phyloP scores from a whole-genome alignment of 2,797 vertebrate genomes.

The Chrysocyon brachyurus region DNA sequence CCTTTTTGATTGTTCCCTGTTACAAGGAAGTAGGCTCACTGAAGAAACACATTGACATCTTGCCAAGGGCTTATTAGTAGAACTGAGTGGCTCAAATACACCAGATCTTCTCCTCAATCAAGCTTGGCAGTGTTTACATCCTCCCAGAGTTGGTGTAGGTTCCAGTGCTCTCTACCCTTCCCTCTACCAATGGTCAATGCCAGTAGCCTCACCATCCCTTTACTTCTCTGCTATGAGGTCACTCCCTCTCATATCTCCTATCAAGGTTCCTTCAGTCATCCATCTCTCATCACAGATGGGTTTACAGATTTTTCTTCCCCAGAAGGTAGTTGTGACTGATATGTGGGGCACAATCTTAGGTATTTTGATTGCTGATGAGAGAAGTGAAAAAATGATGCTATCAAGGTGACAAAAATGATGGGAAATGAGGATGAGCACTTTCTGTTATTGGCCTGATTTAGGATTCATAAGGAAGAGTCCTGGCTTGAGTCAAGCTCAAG shows the following conservation, averaged over 20 bases:
- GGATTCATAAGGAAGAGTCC: not conserved
- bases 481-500: not conserved
- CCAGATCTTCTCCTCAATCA: not conserved
- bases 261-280: not conserved
- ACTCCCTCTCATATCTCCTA: not conserved
- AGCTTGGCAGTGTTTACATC: rapidly evolving
- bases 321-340: not conserved
- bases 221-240: not conserved
- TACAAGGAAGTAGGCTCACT: not conserved
- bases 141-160: not conserved
- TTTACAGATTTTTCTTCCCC: not conserved
- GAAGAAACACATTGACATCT: not conserved
- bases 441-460: not conserved
- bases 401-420: not conserved
- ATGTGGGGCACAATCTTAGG: not conserved
- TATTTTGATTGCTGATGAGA: not conserved
- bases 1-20: not conserved
- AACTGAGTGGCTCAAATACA: not conserved
- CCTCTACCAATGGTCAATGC: too few species aligned
- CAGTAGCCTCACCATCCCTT: not conserved
- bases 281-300: not conserved
- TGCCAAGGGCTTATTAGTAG: not conserved
- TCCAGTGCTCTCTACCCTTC: not conserved
- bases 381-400: not conserved
- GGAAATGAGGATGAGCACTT: not conserved